Percentiles rank a stretch among this genome's conserved stretches.
These are phyloP conservation scores for Hippasteria phrygiana DNA, from an alignment of 53 echinoderm and acorn worm species.

Conservation along the genomic window DNA sequence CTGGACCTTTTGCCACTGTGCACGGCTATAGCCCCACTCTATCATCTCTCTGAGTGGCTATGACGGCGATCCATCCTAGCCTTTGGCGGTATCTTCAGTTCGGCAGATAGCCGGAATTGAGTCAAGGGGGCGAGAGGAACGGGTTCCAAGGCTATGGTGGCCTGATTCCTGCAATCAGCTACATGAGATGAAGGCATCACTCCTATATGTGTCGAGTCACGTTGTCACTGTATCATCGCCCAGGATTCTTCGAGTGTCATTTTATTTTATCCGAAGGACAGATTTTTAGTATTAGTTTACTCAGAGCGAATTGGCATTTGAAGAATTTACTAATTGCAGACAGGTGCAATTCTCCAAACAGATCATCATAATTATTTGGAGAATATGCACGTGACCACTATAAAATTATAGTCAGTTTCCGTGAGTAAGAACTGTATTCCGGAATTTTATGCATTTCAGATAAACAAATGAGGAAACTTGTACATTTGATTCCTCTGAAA, in stretches of 20 bases:
- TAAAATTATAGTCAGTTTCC: too few species aligned
- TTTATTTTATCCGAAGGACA: neutral
- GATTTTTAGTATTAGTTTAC: neutral
- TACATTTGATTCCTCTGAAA: too few species aligned
- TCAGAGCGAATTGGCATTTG: neutral
- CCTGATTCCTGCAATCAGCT: constrained; percentile 48
- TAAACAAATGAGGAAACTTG: too few species aligned
- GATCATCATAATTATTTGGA: neutral
- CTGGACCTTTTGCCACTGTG: neutral
- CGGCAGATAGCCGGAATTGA: constrained; percentile 31
- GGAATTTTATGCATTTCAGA: too few species aligned
- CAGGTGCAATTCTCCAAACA: neutral
- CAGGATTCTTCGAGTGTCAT: constrained; percentile 1
- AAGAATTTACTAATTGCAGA: neutral
- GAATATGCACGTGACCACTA: too few species aligned
- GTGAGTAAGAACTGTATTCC: too few species aligned
- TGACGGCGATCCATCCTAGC: constrained; percentile 14
- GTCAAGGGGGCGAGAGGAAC: constrained; percentile 14
- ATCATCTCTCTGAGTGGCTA: neutral
- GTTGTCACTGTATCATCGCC: constrained; percentile 18
- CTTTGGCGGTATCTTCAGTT: constrained; percentile 41
- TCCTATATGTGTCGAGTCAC: constrained; percentile 29
- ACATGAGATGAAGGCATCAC: neutral
- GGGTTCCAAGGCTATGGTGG: constrained; percentile 46
- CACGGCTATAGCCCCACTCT: constrained; percentile 8